Evolutionary conservation across 2,888 invertebrate species (phyloP).

Genomic region (Epirrhoe alternata): DNA sequence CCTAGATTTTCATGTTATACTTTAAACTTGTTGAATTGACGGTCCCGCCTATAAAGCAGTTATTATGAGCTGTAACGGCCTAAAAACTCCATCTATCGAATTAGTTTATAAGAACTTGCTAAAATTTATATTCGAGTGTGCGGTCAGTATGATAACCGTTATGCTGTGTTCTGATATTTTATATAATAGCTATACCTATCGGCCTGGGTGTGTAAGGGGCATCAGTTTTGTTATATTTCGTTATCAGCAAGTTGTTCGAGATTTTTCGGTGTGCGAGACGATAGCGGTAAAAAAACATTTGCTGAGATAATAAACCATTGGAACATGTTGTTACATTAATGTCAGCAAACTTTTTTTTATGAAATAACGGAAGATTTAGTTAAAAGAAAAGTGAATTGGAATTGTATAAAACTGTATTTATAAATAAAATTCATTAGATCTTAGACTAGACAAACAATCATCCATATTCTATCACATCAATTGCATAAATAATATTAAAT

Average conservation of each 20-base stretch:
- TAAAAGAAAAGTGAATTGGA: neutral
- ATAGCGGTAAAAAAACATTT: neutral
- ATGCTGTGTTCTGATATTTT: neutral
- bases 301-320: neutral
- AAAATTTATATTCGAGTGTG: too few relatives aligned
- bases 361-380: neutral
- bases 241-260: conserved; percentile 3
- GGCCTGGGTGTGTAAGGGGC: neutral
- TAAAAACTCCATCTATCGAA: too few relatives aligned
- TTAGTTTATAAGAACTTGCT: too few relatives aligned
- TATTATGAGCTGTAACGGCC: too few relatives aligned
- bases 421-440: conserved; percentile 44
- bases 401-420: conserved; percentile 42
- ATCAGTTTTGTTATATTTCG: neutral
- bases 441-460: conserved; percentile 46
- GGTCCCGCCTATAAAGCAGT: too few relatives aligned
- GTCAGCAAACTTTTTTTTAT: neutral
- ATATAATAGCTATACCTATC: neutral
- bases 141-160: too few relatives aligned
- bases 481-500: conserved; percentile 19
- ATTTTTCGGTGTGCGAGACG: neutral
- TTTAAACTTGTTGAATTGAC: too few relatives aligned
- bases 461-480: conserved; percentile 25
- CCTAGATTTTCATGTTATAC: too few relatives aligned
- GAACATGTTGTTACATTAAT: neutral